Base-by-base conservation (phyloP, 1,140 invertebrate genomes). In the Drosophila tristis region DNA sequence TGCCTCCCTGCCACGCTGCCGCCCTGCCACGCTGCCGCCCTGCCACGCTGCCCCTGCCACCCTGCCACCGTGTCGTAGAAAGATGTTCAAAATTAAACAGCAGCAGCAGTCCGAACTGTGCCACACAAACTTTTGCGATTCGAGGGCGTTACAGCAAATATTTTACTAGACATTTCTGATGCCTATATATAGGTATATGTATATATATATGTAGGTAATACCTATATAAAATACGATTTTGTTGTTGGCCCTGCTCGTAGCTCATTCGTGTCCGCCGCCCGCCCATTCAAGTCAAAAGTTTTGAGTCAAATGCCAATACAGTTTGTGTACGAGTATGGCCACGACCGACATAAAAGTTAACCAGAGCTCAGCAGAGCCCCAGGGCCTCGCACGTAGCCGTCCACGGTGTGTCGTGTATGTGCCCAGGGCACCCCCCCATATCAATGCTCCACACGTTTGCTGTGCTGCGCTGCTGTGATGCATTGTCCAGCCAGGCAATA, bases 301-400 rank as follows among this genome's bases (percentile, higher is more conserved):
- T 89, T 78, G 78, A 87, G 78, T 82, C 75, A 87, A 87, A 87
- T 87, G 82, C 82, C 84, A 87, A 89, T 89, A 86, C 84, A 79
- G 82, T 80, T 86, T 86, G 81, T 66, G 68, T 60, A 65, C 55
- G n/a, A n/a, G n/a, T n/a, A n/a, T n/a, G n/a, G n/a, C n/a, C n/a
- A n/a, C n/a, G 43, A 20, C 65, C 64, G 50, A 71, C 70, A 70
- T 70, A 70, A 70, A 70, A 66, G 77, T 78, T 76, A 60, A 60
- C 58, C 42, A 65, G 61, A 65, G 11, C 35, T 39, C 11, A 5
- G 57, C 70, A 8, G 42, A 58, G 48, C 49, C 72, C 39, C 39
- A 13, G 70, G 55, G n/a, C 70, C 20, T 29, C 44, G 57, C 72
- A 74, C 72, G 72, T 75, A 74, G 61, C 4, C 35, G 11, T 59